Conservation (phyloP, 2,888 invertebrate genomes). For the Rotaria socialis region DNA sequence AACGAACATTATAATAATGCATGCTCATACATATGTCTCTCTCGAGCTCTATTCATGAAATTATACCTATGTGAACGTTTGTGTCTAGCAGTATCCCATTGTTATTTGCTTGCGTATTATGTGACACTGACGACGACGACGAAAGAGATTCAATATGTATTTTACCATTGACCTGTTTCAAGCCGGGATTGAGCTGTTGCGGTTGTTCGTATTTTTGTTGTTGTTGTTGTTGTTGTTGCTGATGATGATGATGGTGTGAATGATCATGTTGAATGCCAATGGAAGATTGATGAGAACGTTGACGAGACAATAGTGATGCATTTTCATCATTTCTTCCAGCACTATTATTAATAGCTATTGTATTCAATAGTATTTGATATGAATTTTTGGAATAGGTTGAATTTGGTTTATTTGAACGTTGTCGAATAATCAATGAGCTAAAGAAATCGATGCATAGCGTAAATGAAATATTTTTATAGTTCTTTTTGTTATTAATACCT, state of each 20-base stretch:
- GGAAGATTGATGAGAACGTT: slow-evolving; percentile 12
- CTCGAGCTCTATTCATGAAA: not conserved
- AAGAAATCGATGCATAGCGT: not conserved
- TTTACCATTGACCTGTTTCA: slow-evolving; percentile 36
- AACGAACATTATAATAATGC: slow-evolving; percentile 26
- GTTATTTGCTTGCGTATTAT: slow-evolving; percentile 21
- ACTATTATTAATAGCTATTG: not conserved
- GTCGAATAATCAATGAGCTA: slow-evolving; percentile 25
- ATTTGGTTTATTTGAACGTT: not conserved
- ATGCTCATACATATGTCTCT: not conserved
- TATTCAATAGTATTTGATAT: slow-evolving; percentile 26
- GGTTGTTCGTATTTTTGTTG: not conserved
- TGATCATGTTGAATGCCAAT: slow-evolving; percentile 19
- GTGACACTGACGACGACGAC: not conserved
- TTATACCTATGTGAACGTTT: slow-evolving; percentile 19
- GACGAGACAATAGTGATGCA: not conserved
- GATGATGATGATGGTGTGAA: not conserved
- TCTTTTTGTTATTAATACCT: not conserved
- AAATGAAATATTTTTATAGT: not conserved
- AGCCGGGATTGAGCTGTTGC: not conserved
- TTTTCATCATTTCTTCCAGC: not conserved
- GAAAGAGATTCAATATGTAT: slow-evolving; percentile 24
- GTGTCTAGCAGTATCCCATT: slow-evolving; percentile 2
- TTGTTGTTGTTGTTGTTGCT: too few species aligned
- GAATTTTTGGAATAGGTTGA: not conserved